Conservation (phyloP, 2,113 vertebrate genomes). For the Setophaga coronata region DNA sequence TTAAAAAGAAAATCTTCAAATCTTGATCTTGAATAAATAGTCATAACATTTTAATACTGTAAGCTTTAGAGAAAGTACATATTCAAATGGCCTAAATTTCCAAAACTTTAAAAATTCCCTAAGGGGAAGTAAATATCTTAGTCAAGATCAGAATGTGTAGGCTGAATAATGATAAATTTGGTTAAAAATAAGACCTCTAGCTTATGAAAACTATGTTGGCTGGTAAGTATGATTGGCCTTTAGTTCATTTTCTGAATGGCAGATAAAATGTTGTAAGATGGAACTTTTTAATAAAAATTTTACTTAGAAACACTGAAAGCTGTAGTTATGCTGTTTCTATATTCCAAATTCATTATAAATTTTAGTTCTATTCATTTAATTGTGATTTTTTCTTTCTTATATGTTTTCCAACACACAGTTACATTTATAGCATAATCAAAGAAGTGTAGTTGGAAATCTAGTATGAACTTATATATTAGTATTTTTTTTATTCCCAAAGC, state of each 20-base stretch:
- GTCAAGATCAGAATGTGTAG: not conserved
- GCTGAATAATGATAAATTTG: not conserved
- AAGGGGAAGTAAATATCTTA: not conserved
- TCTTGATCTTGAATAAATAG: not conserved
- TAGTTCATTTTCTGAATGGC: not conserved
- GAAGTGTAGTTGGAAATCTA: not conserved
- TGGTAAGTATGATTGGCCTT: not conserved
- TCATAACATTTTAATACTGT: not conserved
- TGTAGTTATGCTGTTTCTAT: not conserved
- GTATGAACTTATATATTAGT: not conserved
- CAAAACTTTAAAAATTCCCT: not conserved
- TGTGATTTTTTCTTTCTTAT: not conserved
- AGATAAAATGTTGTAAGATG: not conserved
- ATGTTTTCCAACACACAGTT: not conserved
- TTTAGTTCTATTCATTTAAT: not conserved
- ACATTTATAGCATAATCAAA: not conserved
- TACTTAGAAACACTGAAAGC: not conserved
- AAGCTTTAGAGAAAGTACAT: not conserved
- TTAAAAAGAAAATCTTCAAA: not conserved
- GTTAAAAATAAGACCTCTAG: not conserved
- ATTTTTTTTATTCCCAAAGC: accelerated
- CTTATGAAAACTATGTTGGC: not conserved
- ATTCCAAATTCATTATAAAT: not conserved
- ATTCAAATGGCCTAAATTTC: not conserved
- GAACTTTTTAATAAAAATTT: not conserved